Base-by-base conservation (phyloP, 2,797 vertebrate genomes). In the Microctenopoma steveboyesi region DNA sequence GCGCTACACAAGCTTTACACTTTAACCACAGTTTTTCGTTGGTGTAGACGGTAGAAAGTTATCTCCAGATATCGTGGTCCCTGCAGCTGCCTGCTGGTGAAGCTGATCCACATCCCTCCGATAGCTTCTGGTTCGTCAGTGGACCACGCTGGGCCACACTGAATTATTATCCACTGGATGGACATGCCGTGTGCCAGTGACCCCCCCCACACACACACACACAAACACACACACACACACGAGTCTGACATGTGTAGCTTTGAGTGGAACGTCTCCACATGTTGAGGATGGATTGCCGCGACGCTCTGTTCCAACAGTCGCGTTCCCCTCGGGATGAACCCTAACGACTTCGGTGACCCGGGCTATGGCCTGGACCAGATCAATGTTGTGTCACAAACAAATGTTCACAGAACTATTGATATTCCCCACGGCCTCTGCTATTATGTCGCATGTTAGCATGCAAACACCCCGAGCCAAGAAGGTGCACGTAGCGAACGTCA, bases 11-110 rank as follows among this genome's bases (percentile, higher is more conserved):
- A 40, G 63, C 10, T 77, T 62, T 47, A 46, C 4, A 7, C 53
- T 14, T 55, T 48, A 54, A 46, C 46, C 18, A 50, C 5, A 69
- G 37, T 50, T 73, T 58, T 62, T 33, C 47, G 8, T 14, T 48
- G 35, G 25, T 30, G 30, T 48, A 46, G 59, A 60, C 11, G 35
- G 7, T 1, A 47, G 22, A 48, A 4, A 40, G 62, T 43, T 16
- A 16, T 33, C 22, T 54, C 16, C 13, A 18, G 9, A 58, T 15
- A 1, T 14, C 5, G 5, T 8, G 22, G 27, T 8, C 57, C 1
- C 40, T 28, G 33, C 15, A 42, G 11, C 10, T 11, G 18, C 16
- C 27, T 15, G 5, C 22, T 22, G 22, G 22, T 22, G 22, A 22
- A 22, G 22, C 22, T 22, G 22, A 22, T 22, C 22, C 22, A 22